Percentiles rank a stretch among this genome's conserved stretches.
These are phyloP conservation scores for Pachypeltis micranthus DNA, from an alignment of 1,140 invertebrate genomes.

Conservation along the genomic window DNA sequence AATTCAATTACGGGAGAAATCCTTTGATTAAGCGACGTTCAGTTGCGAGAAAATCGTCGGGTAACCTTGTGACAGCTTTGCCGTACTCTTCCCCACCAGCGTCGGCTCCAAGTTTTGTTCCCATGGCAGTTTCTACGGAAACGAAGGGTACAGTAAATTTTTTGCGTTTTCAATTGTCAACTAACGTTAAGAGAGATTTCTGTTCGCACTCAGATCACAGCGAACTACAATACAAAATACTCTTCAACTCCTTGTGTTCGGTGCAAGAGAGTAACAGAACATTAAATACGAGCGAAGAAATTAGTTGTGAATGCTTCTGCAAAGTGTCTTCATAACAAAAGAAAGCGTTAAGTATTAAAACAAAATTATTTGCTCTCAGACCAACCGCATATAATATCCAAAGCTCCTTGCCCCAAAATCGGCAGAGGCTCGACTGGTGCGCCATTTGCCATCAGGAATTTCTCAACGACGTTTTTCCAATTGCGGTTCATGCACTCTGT, in stretches of 20 bases:
- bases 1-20: background rate
- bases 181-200: too few relatives aligned
- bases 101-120: conserved; percentile 12
- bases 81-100: conserved; percentile 19
- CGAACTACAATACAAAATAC: too few relatives aligned
- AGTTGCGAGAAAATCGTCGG: background rate
- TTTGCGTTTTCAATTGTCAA: too few relatives aligned
- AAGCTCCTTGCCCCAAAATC: conserved; percentile 48
- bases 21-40: background rate
- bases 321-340: too few relatives aligned
- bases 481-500: conserved; percentile 60
- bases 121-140: conserved; percentile 27
- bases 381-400: conserved; percentile 64
- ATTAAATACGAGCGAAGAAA: too few relatives aligned
- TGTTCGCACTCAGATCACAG: too few relatives aligned
- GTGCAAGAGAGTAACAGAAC: too few relatives aligned
- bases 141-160: too few relatives aligned
- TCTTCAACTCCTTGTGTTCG: too few relatives aligned
- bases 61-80: conserved; percentile 21
- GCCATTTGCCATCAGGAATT: conserved; percentile 31
- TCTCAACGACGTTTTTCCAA: conserved; percentile 36
- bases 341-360: too few relatives aligned
- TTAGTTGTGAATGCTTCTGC: too few relatives aligned
- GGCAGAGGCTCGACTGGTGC: conserved; percentile 47
- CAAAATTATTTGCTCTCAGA: too few relatives aligned